These are phyloP conservation scores for Hemaris fuciformis DNA, from an alignment of 2,888 invertebrate species.

Conservation along the genomic window DNA sequence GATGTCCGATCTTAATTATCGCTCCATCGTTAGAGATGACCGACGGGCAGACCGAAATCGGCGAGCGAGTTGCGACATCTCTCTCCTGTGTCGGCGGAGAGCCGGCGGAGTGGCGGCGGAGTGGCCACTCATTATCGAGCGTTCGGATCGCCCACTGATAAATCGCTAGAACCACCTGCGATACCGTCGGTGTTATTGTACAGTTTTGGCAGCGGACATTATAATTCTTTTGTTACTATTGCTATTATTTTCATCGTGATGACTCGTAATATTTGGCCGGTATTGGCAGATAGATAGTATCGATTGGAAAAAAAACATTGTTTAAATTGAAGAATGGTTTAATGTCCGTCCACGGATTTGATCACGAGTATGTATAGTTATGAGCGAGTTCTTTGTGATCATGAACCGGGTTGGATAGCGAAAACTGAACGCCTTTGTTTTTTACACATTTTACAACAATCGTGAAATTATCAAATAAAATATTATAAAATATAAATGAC, in stretches of 20 bases:
- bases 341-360: neutral
- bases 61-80: conserved; percentile 69
- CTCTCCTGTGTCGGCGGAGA: conserved; percentile 49
- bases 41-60: conserved; percentile 73
- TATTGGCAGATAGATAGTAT: conserved; percentile 56
- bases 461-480: conserved; percentile 33
- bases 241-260: conserved; percentile 70
- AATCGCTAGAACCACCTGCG: conserved; percentile 73
- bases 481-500: conserved; percentile 58
- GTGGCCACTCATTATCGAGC: conserved; percentile 61
- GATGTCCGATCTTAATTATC: conserved; percentile 79
- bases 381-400: neutral
- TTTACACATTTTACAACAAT: neutral
- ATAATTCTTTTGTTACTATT: conserved; percentile 75
- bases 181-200: conserved; percentile 55
- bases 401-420: neutral
- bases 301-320: conserved; percentile 45
- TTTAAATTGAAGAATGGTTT: conserved; percentile 39
- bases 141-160: conserved; percentile 67
- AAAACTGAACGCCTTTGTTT: neutral
- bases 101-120: conserved; percentile 18
- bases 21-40: conserved; percentile 79
- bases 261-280: conserved; percentile 56
- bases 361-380: neutral
- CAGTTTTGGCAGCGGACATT: conserved; percentile 72